These are phyloP conservation scores for Eidolon dupreanum DNA, from an alignment of 2,797 vertebrate species.

Conservation along the genomic window DNA sequence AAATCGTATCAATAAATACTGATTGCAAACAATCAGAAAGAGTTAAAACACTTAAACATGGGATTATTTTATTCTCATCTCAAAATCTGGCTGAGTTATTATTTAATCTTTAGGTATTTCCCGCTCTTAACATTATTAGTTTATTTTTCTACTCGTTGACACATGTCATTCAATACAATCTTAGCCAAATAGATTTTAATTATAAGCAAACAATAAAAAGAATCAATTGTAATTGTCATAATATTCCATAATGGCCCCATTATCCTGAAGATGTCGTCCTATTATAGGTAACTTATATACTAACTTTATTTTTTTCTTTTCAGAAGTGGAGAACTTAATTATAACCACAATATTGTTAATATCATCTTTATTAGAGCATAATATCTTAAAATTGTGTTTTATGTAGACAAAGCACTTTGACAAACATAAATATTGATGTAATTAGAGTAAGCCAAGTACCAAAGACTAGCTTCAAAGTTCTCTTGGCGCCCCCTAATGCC, in stretches of 20 bases:
- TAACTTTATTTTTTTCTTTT: not conserved
- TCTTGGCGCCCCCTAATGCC: slow-evolving; percentile 41
- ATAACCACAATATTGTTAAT: not conserved
- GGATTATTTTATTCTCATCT: not conserved
- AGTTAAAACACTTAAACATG: not conserved
- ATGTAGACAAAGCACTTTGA: not conserved
- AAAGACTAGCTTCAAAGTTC: not conserved
- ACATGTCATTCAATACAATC: not conserved
- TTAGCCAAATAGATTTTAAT: not conserved
- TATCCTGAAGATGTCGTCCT: not conserved
- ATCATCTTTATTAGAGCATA: not conserved
- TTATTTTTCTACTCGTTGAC: slow-evolving; percentile 5
- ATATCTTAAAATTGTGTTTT: not conserved
- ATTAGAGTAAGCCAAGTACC: not conserved
- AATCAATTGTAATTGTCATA: not conserved
- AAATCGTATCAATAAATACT: not conserved
- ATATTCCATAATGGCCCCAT: not conserved
- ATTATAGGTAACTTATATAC: not conserved
- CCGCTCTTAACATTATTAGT: not conserved
- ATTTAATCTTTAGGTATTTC: not conserved
- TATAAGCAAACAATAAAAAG: slow-evolving; percentile 15
- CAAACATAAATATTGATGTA: not conserved
- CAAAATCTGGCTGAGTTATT: not conserved
- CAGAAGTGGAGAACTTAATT: not conserved
- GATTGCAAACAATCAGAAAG: not conserved